Evolutionary conservation across 2,797 vertebrate genomes (phyloP), one percentile per base, ranked within the genome.

Genomic region (Zenarchopterus dispar): DNA sequence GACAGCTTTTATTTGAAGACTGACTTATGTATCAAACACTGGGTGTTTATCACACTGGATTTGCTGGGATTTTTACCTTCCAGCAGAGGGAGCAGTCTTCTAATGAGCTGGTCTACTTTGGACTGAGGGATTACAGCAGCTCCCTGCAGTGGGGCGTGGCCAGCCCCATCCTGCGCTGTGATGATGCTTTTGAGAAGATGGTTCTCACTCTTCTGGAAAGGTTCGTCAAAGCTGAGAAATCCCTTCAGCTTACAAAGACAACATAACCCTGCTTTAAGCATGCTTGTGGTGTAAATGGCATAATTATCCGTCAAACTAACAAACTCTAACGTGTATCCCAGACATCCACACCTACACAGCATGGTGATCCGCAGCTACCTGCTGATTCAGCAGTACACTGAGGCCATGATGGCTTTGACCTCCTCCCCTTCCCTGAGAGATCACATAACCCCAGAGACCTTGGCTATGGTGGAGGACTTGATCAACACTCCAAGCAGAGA

Each of bases 361-460:
- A 99, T 98, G 97, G 97, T 99, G 77, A 93, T 98, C 70, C 96
- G 97, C 84, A 98, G 96, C 93, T 99, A 98, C 91, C 95, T 99
- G 58, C 95, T 99, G 84, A 98, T 99, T 73, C 98, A 98, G 94
- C 98, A 99, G 90, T 99, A 99, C 84, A 96, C 95, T 0, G 97
- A 99, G 81, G 97, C 98, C 47, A 93, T 99, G 91, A 97, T 98
- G 96, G 96, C 97, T 19, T 92, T 99, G 80, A 97, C 97, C 2
- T 95, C 95, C 2, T 93, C 96, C 67, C 93, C 96, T 0, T 95
- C 96, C 0, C 93, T 99, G 15, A 88, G 97, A 54, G 97, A 97
- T 73, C 97, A 98, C 88, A 96, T 96, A 71, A 99, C 98, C 0
- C 97, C 97, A 0, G 97, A 99, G 88, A 99, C 97, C 0, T 93